A percentile compares a stretch with the other conserved stretches of the same genome.
These are phyloP conservation scores for Gouania willdenowi DNA, from an alignment of 2,797 vertebrate genomes.

Conservation along the genomic window DNA sequence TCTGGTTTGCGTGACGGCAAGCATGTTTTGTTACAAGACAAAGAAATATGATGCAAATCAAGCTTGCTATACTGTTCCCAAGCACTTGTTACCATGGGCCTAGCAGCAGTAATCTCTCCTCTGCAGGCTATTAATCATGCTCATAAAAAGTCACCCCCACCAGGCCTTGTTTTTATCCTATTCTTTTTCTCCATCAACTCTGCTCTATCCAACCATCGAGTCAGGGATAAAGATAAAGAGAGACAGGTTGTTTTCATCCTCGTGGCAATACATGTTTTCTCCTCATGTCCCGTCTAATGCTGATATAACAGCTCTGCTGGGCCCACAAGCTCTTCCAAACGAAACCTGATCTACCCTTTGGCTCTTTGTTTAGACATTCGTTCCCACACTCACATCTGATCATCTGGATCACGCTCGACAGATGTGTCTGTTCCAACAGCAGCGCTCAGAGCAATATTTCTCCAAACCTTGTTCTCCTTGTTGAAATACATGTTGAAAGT, in stretches of 20 bases:
- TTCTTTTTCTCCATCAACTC: no score
- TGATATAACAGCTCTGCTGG: slow-evolving; percentile 41
- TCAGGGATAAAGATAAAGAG: slow-evolving; percentile 19
- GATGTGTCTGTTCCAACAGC: slow-evolving; percentile 41
- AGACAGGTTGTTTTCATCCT: no score
- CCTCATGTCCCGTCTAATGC: slow-evolving; percentile 16
- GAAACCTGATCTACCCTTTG: slow-evolving; percentile 53
- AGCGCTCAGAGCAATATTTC: slow-evolving; percentile 36
- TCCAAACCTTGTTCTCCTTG: slow-evolving; percentile 9
- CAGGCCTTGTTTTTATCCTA: no score
- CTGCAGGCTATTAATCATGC: no score
- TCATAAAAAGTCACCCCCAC: no score
- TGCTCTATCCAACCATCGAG: no score
- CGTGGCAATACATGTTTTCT: slow-evolving; percentile 11
- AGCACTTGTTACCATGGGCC: no score
- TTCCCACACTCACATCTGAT: slow-evolving; percentile 67
- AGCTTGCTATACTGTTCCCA: no score
- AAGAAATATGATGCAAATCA: no score
- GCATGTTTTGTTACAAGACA: no score
- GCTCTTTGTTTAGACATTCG: slow-evolving; percentile 51
- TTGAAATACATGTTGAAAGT: slow-evolving; percentile 20
- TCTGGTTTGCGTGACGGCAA: no score
- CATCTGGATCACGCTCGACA: slow-evolving; percentile 37
- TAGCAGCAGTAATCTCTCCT: no score
- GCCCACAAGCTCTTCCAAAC: slow-evolving; percentile 34